Conservation (phyloP, 2,113 vertebrate species). For the Oncorhynchus clarkii region DNA sequence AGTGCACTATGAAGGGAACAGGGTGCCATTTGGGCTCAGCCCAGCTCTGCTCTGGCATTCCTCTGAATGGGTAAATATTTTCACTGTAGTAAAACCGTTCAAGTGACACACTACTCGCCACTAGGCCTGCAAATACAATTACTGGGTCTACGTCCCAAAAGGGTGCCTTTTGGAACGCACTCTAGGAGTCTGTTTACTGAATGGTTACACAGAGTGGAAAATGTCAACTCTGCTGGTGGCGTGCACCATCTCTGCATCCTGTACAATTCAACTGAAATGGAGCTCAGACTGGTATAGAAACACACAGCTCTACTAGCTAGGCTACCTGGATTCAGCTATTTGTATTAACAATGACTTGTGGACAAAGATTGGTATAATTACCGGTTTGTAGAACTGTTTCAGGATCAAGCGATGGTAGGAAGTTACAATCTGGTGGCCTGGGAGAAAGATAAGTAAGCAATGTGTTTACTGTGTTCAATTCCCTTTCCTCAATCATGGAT, state of each 20-base stretch:
- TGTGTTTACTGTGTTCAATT: background rate
- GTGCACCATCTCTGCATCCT: background rate
- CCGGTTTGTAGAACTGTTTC: slow-evolving; percentile 96
- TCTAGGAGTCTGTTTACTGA: background rate
- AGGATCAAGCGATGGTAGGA: slow-evolving; percentile 93
- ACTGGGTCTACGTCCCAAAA: background rate
- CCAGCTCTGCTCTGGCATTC: background rate
- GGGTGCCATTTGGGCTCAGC: no score
- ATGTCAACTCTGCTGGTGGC: background rate
- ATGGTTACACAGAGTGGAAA: background rate
- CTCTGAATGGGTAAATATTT: slow-evolving; percentile 15
- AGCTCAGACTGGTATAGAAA: background rate
- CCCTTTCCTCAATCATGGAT: no score
- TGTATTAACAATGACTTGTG: no score
- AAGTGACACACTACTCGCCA: background rate
- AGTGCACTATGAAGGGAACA: no score
- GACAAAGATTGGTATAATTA: slow-evolving; percentile 47
- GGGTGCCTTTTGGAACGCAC: no score
- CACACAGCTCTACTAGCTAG: background rate
- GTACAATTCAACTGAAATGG: background rate
- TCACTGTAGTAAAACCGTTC: slow-evolving; percentile 10
- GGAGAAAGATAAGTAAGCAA: slow-evolving; percentile 44
- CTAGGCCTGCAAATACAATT: background rate
- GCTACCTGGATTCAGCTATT: no score
- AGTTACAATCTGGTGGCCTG: slow-evolving; percentile 86